Base-by-base conservation (phyloP, 2,797 vertebrate species). In the Bradypodion pumilum region DNA sequence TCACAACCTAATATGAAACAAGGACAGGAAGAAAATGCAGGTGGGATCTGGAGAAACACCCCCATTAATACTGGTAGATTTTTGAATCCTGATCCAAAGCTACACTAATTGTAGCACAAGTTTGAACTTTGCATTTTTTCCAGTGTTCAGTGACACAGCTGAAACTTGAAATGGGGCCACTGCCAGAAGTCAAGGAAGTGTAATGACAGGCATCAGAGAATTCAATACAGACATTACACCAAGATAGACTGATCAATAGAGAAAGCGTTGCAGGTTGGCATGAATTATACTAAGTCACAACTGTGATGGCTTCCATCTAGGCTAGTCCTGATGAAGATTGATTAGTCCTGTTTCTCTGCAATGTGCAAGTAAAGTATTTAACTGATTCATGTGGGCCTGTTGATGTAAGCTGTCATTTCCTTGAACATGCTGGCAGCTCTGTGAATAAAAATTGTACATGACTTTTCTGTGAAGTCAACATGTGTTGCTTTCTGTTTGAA, bases 151-250 rank as follows among this genome's bases (percentile, higher is more conserved):
- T 44, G 76, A 25, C 62, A 74, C 1, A 25, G 70, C 46, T 65
- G 60, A 49, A 66, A 56, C 35, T 32, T 80, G 35, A 85, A 74
- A 79, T 21, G 35, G 69, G 60, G 27, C 29, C 19, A 44, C 15
- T 4, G 72, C 63, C n/a, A 52, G 42, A 63, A 62, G 40, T 62
- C 56, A 77, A 21, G 32, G 4, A 72, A 74, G 27, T 42, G 35
- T 74, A 74, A 65, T 75, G 63, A 46, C 29, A 29, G 72, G 5
- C 52, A 35, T 44, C 16, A 44, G 76, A 44, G 29, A 80, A 68
- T 75, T 69, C 82, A 63, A 5, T 62, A 56, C 75, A 62, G 66
- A 78, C 60, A 66, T 82, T 75, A 82, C 62, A 75, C 46, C 81
- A n/a, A 66, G 44, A 62, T 40, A 23, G 75, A 49, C 21, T 62